phyloP scores from a whole-genome alignment of 2,113 vertebrate species.

The Ramphastos sulfuratus region DNA sequence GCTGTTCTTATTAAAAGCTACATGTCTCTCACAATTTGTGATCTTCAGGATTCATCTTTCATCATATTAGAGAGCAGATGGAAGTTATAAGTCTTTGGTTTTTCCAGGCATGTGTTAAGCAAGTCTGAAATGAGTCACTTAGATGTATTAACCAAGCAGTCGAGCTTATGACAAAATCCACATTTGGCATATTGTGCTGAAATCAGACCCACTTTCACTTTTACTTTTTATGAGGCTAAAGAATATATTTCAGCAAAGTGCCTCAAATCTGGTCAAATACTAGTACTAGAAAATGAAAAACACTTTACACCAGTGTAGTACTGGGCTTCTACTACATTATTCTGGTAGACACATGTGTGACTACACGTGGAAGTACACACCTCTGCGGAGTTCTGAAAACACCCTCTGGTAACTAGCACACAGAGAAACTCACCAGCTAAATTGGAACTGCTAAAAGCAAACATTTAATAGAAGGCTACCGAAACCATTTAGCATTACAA shows the following conservation, averaged over 20 bases:
- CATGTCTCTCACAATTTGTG: constrained; percentile 32
- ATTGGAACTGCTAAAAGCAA: background rate
- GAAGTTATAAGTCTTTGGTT: constrained; percentile 45
- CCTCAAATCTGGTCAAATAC: background rate
- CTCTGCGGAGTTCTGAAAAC: background rate
- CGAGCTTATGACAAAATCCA: constrained; percentile 1
- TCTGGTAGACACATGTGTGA: accelerated
- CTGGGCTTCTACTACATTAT: background rate
- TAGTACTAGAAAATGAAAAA: background rate
- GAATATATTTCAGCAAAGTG: background rate
- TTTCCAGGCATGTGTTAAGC: constrained; percentile 54
- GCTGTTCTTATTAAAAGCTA: constrained; percentile 42
- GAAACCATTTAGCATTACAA: background rate
- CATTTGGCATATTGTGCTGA: background rate
- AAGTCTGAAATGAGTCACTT: constrained; percentile 65
- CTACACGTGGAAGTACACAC: background rate
- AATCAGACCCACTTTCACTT: constrained; percentile 21
- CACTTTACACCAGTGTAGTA: background rate
- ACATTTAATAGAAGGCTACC: background rate
- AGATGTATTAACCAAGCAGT: constrained; percentile 24
- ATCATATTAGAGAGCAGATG: constrained; percentile 62
- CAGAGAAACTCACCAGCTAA: background rate
- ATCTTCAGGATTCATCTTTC: constrained; percentile 62
- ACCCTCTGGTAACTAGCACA: accelerated
- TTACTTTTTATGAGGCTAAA: background rate